These are phyloP conservation scores for Melanaphis sacchari DNA, from an alignment of 1,140 invertebrate genomes.

Conservation along the genomic window DNA sequence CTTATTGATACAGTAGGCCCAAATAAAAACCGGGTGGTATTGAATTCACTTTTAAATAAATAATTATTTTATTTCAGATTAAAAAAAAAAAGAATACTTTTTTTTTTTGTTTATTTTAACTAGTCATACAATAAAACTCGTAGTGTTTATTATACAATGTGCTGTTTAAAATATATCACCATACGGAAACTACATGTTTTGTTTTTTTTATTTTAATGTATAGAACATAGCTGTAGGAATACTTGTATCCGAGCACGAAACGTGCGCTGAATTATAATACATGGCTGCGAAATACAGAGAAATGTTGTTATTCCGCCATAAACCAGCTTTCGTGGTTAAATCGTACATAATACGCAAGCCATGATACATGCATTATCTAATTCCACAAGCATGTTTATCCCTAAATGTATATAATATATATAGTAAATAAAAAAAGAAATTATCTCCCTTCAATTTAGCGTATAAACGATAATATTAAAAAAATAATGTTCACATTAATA, in stretches of 20 bases:
- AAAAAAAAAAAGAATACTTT: not conserved
- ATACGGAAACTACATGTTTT: not conserved
- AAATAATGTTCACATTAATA: not conserved
- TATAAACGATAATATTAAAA: conserved; percentile 16
- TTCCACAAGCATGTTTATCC: not conserved
- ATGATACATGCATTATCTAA: conserved; percentile 24
- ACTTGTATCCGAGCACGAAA: not conserved
- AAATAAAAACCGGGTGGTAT: not conserved
- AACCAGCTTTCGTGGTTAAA: conserved; percentile 21
- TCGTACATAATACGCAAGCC: not conserved
- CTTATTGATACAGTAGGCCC: not conserved
- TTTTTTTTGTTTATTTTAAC: not conserved
- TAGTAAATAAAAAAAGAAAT: conserved; percentile 2
- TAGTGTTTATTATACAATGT: not conserved
- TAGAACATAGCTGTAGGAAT: not conserved
- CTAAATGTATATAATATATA: not conserved
- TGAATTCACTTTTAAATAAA: not conserved
- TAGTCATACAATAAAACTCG: not conserved
- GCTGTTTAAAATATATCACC: not conserved
- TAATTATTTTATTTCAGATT: not conserved
- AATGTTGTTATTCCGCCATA: conserved; percentile 8
- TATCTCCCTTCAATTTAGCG: not conserved
- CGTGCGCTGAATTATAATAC: conserved; percentile 20
- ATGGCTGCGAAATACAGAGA: not conserved
- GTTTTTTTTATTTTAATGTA: not conserved